phyloP scores from a whole-genome alignment of 1,140 invertebrate genomes.

The Micrasema longulum region DNA sequence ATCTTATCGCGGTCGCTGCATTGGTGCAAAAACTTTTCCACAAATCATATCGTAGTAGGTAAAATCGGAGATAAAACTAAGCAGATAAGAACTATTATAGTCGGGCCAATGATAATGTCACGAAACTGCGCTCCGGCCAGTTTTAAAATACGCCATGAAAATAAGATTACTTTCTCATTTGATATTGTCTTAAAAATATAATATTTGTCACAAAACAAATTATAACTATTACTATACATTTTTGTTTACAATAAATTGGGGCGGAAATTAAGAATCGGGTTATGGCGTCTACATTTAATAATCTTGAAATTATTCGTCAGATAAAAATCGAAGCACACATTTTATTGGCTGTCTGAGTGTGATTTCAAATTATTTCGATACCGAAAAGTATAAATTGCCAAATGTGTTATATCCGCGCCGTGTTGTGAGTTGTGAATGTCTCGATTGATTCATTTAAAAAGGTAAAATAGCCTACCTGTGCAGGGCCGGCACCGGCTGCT shows the following conservation, averaged over 20 bases:
- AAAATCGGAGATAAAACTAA: neutral
- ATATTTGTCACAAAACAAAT: too few relatives aligned
- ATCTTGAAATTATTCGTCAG: too few relatives aligned
- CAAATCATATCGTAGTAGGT: neutral
- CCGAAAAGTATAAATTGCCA: too few relatives aligned
- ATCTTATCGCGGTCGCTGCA: neutral
- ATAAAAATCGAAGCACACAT: neutral
- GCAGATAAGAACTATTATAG: neutral
- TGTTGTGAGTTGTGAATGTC: too few relatives aligned
- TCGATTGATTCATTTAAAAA: neutral
- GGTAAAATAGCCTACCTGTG: conserved; percentile 16
- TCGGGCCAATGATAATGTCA: neutral
- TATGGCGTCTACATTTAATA: too few relatives aligned
- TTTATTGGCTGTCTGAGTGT: neutral
- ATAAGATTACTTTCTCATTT: neutral
- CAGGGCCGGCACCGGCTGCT: conserved; percentile 31
- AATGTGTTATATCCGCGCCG: too few relatives aligned
- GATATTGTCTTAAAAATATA: neutral
- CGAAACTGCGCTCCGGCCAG: neutral
- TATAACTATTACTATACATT: neutral
- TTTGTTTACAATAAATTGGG: too few relatives aligned
- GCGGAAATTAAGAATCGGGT: too few relatives aligned
- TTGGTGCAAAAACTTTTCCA: conserved; percentile 29
- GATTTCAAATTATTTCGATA: too few relatives aligned
- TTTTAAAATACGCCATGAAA: neutral